Conservation (phyloP, 1,140 invertebrate genomes). For the Platyscapa corneri region DNA sequence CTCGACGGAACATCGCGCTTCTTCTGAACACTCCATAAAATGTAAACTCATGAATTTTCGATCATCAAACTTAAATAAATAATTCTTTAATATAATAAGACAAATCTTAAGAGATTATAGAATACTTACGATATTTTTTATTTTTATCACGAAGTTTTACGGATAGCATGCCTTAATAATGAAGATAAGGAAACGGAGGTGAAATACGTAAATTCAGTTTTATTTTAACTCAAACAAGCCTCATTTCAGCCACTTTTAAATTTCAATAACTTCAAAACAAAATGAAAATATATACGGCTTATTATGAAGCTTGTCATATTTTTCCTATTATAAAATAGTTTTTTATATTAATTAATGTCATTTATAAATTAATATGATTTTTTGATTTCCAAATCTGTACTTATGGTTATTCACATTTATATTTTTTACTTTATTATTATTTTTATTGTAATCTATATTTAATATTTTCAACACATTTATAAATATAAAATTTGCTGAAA, state of each 20-base stretch:
- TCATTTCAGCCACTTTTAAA: no score
- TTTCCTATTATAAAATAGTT: not conserved
- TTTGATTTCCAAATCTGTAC: not conserved
- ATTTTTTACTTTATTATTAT: no score
- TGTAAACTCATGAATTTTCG: conserved; percentile 45
- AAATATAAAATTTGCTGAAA: not conserved
- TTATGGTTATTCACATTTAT: not conserved
- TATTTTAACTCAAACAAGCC: no score
- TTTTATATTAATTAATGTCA: not conserved
- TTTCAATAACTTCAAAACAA: no score
- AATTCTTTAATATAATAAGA: no score
- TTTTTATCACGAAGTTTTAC: not conserved
- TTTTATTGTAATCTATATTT: no score
- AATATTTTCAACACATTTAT: no score
- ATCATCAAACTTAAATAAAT: conserved; percentile 39
- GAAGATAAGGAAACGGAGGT: not conserved
- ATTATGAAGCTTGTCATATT: not conserved
- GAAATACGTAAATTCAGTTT: no score
- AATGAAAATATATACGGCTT: no score
- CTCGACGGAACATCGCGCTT: not conserved
- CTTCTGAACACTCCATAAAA: not conserved
- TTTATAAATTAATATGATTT: not conserved
- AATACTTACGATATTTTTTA: not conserved
- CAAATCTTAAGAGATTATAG: conserved; percentile 30
- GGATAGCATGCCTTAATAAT: not conserved